These are phyloP conservation scores for Clavelina lepadiformis DNA, from an alignment of 23 tunicate species.

Conservation along the genomic window DNA sequence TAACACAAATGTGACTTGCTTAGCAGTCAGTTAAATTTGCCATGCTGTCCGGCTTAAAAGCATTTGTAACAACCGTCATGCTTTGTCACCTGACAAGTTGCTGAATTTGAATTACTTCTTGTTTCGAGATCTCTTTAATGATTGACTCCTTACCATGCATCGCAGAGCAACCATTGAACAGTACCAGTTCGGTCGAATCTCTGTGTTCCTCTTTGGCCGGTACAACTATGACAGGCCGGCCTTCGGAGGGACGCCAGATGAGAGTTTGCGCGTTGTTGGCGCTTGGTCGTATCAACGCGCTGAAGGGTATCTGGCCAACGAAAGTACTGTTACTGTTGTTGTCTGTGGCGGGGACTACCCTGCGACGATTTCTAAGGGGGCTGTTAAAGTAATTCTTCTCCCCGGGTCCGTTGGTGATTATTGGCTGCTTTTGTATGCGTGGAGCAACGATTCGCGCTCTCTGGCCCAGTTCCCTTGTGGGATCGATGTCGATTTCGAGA, in stretches of 20 bases:
- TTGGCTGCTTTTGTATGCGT: conserved; percentile 70
- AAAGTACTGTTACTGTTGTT: conserved; percentile 78
- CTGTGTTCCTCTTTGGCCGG: conserved; percentile 92
- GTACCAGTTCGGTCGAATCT: conserved; percentile 69
- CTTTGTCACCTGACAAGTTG: conserved; percentile 44
- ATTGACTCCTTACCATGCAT: conserved; percentile 84
- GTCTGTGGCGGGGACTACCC: conserved; percentile 39
- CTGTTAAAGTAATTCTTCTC: conserved; percentile 23
- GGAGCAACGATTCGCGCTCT: conserved; percentile 81
- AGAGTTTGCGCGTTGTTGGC: conserved; percentile 98
- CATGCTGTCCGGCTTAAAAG: too few relatives aligned
- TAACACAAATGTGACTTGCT: too few relatives aligned
- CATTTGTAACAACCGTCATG: too few relatives aligned
- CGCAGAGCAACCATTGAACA: conserved; percentile 80
- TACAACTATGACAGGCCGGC: conserved; percentile 69
- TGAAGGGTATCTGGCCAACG: conserved; percentile 69
- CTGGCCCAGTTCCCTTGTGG: conserved; percentile 70
- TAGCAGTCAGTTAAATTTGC: too few relatives aligned
- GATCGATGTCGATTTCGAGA: conserved; percentile 95
- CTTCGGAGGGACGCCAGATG: conserved; percentile 86
- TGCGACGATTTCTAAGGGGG: conserved; percentile 26
- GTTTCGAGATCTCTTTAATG: conserved; percentile 64
- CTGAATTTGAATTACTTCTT: conserved; percentile 55
- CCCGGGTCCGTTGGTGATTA: conserved; percentile 46
- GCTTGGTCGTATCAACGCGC: conserved; percentile 87